Base-by-base conservation (phyloP, 2,888 invertebrate species). In the Caenorhabditis sinica region DNA sequence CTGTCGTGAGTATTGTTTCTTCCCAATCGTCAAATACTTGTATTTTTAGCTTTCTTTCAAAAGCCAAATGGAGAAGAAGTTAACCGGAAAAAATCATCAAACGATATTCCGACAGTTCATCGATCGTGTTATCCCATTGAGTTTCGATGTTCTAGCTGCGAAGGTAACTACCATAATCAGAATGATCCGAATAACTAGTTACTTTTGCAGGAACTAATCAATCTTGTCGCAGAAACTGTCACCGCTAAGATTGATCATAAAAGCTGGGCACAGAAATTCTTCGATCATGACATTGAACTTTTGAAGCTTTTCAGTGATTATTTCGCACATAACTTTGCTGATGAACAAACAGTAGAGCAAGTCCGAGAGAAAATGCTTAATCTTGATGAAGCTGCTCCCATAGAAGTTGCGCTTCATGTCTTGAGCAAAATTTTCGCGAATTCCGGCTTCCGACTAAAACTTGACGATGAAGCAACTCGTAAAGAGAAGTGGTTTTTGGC, bases 241-340 rank as follows among this genome's bases (percentile, higher is more conserved):
- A 43, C 51, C 23, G 71, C 51, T 0, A 63, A 68, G 33, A 40
- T 75, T 11, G 58, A 75, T 6, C 45, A 60, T n/a, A 68, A 71
- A 15, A 83, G 51, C 15, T 43, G 33, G 36, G 74, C 74, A 1
- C 60, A 75, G 23, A 23, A 45, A 4, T 58, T 40, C 20, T 69
- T 74, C 43, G 61, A 60, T 15, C 61, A 33, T 6, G 83, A 83
- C 53, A 56, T 83, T 33, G n/a, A 9, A 9, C 49, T 83, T 23
- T 28, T 83, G 20, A 77, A 83, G 25, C 61, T 73, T 1, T 85
- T 82, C 71, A 66, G 80, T 11, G 83, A 85, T 2, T 20, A 79
- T 25, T 87, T 79, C 43, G 72, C 82, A 1, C 85, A 85, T 51
- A 25, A 80, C 4, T 87, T 87, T 36, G 43, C 63, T 6, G 65